Percentiles rank a stretch among this genome's conserved stretches.
phyloP scores from a whole-genome alignment of 2,888 invertebrate genomes.

The Callinectes sapidus region DNA sequence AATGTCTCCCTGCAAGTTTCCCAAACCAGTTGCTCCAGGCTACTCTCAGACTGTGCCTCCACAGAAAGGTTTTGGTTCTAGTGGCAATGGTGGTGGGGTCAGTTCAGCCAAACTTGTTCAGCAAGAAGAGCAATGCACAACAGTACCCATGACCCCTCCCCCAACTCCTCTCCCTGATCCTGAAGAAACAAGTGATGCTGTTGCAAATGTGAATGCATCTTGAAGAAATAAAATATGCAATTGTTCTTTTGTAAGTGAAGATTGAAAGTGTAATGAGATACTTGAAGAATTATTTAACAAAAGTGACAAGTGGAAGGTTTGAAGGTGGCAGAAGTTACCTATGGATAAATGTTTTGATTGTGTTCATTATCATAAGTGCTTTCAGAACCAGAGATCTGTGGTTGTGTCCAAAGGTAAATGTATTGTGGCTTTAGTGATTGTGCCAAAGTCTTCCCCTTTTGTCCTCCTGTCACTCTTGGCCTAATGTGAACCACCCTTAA shows the following conservation, averaged over 20 bases:
- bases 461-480: conserved; percentile 4
- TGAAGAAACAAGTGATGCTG: conserved; percentile 32
- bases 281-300: not conserved
- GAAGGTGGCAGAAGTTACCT: conserved; percentile 41
- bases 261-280: not conserved
- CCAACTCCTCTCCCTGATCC: conserved; percentile 54
- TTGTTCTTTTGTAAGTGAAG: conserved; percentile 17
- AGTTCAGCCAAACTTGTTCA: not conserved
- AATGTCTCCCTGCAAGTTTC: conserved; percentile 34
- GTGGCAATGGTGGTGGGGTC: conserved; percentile 30
- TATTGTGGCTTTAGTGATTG: conserved; percentile 50
- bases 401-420: conserved; percentile 64
- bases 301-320: conserved; percentile 15
- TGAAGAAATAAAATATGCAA: not conserved
- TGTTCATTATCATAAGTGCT: conserved; percentile 61
- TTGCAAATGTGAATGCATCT: conserved; percentile 43
- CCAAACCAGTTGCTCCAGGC: conserved; percentile 38
- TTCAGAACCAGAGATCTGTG: conserved; percentile 51
- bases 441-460: conserved; percentile 59
- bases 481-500: conserved; percentile 40
- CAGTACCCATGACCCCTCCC: conserved; percentile 61
- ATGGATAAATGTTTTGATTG: conserved; percentile 38
- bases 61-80: not conserved
- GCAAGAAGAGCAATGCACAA: conserved; percentile 32
- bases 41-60: conserved; percentile 7